Evolutionary conservation across 1,140 invertebrate species (phyloP).

Genomic region (Octopus sinensis): DNA sequence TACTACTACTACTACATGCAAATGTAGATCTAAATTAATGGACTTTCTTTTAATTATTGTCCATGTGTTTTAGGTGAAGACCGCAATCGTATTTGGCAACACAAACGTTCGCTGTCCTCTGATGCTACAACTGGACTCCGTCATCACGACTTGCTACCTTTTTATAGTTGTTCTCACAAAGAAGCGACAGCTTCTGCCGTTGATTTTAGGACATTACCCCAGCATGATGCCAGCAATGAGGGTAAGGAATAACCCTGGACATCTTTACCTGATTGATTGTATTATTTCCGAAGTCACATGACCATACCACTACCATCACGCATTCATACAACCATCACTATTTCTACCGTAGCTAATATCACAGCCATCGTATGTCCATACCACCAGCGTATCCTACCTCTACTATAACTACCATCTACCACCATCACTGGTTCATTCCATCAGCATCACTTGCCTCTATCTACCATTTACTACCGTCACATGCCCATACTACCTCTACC

Average conservation of each 20-base stretch:
- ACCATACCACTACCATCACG: conserved; percentile 20
- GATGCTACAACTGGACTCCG: conserved; percentile 32
- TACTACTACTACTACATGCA: too few relatives aligned
- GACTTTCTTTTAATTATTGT: too few relatives aligned
- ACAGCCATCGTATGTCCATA: too few relatives aligned
- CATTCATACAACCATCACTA: background rate
- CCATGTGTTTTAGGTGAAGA: conserved; percentile 25
- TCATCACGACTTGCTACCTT: conserved; percentile 15
- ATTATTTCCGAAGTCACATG: conserved; percentile 24
- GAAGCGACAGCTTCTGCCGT: background rate
- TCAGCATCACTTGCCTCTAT: too few relatives aligned
- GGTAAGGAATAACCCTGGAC: conserved; percentile 28
- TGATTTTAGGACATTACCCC: background rate
- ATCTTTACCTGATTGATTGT: conserved; percentile 32
- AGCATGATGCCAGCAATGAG: background rate
- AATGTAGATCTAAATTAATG: too few relatives aligned
- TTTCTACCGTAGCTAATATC: too few relatives aligned
- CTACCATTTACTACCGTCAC: too few relatives aligned
- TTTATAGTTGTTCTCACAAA: conserved; percentile 9
- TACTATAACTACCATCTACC: too few relatives aligned
- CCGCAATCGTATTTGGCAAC: conserved; percentile 27
- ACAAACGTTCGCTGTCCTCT: conserved; percentile 45
- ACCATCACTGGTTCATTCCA: too few relatives aligned
- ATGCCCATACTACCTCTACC: too few relatives aligned
- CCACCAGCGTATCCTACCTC: too few relatives aligned